A percentile compares a stretch with the other conserved stretches of the same genome.
phyloP scores from a whole-genome alignment of 2,797 vertebrate species.

The Lophius americanus region DNA sequence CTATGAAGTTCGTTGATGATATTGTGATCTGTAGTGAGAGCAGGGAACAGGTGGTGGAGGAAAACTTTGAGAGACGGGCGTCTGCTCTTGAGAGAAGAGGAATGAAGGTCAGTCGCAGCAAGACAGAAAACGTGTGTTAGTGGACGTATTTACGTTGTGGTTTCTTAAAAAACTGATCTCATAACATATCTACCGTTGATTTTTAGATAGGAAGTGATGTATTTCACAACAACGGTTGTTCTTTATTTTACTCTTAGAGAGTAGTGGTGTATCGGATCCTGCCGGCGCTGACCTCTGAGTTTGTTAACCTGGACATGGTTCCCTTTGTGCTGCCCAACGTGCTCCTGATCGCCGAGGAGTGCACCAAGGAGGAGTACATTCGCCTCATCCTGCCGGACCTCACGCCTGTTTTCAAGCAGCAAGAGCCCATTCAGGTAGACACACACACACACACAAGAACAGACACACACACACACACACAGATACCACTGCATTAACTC shows the following conservation, averaged over 20 bases:
- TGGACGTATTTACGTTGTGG: too few species aligned
- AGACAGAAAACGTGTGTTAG: too few species aligned
- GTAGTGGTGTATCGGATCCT: constrained; percentile 95
- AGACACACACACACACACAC: too few species aligned
- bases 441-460: not conserved
- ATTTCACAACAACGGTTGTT: not conserved
- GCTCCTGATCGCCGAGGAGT: constrained; percentile 95
- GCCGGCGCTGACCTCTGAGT: constrained; percentile 92
- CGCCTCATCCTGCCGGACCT: constrained; percentile 95
- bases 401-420: constrained; percentile 95
- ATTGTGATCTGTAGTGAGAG: too few species aligned
- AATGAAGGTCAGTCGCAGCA: too few species aligned
- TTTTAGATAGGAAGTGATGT: not conserved
- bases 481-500: too few species aligned
- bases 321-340: constrained; percentile 98
- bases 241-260: constrained; percentile 78
- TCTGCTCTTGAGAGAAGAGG: too few species aligned
- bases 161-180: too few species aligned
- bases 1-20: too few species aligned
- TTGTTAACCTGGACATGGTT: constrained; percentile 98
- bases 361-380: constrained; percentile 96
- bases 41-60: too few species aligned
- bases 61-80: too few species aligned
- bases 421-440: constrained; percentile 95
- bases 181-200: too few species aligned